These are phyloP conservation scores for Scarus forsteni DNA, from an alignment of 2,797 vertebrate species.

Conservation along the genomic window DNA sequence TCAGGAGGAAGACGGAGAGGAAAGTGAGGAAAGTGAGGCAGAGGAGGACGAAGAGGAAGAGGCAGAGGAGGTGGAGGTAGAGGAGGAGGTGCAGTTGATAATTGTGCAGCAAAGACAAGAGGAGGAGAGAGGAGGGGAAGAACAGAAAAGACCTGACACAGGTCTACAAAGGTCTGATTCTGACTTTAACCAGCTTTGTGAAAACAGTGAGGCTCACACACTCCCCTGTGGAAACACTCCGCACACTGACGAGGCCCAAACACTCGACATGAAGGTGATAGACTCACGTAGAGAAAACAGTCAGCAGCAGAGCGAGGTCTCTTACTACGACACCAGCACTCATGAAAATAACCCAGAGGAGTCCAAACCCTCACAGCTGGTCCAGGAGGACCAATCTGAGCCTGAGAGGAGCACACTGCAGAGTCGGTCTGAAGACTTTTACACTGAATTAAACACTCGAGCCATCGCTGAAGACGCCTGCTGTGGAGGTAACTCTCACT, in stretches of 20 bases:
- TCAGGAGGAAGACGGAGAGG: background rate
- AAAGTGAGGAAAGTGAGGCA: background rate
- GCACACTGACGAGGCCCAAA: background rate
- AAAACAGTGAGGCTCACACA: background rate
- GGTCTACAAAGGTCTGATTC: background rate
- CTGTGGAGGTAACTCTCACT: background rate
- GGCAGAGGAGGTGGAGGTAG: slow-evolving; percentile 47
- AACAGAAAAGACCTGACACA: background rate
- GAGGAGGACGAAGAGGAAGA: slow-evolving; percentile 28
- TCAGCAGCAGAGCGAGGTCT: background rate
- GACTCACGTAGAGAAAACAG: slow-evolving; percentile 15
- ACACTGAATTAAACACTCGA: background rate
- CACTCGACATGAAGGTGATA: background rate
- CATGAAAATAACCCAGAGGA: background rate
- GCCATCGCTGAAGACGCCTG: background rate
- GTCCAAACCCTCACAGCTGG: background rate
- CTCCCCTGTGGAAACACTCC: slow-evolving; percentile 13
- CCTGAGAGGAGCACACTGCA: background rate
- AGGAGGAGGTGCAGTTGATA: slow-evolving; percentile 53
- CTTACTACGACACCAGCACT: background rate
- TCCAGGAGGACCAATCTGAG: background rate
- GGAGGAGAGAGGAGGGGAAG: slow-evolving; percentile 21
- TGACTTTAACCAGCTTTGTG: slow-evolving; percentile 8
- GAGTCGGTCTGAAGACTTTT: background rate
- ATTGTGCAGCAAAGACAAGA: slow-evolving; percentile 36